A percentile compares a stretch with the other conserved stretches of the same genome.
phyloP scores from a whole-genome alignment of 2,888 invertebrate genomes.

The Dyspetes luteomarginatus region DNA sequence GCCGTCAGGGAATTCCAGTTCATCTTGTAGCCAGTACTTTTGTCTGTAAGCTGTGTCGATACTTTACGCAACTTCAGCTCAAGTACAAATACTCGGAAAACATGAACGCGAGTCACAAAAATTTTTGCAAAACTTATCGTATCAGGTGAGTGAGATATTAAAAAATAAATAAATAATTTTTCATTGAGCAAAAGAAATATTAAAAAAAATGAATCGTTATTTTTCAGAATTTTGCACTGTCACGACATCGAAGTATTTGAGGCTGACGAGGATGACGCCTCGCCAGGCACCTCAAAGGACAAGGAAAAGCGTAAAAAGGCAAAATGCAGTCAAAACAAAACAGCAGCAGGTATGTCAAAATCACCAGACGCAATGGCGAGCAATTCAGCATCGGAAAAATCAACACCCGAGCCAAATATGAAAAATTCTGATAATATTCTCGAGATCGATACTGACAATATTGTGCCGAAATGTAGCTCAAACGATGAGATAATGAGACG shows the following conservation, averaged over 20 bases:
- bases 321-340: slow-evolving; percentile 62
- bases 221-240: slow-evolving; percentile 87
- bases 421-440: slow-evolving; percentile 69
- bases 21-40: slow-evolving; percentile 88
- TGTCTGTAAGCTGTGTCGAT: slow-evolving; percentile 92
- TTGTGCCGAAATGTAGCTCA: slow-evolving; percentile 54
- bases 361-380: slow-evolving; percentile 72
- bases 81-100: slow-evolving; percentile 84
- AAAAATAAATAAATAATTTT: slow-evolving; percentile 2
- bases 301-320: slow-evolving; percentile 66
- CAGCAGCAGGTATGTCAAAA: slow-evolving; percentile 63
- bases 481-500: slow-evolving; percentile 65
- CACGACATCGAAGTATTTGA: slow-evolving; percentile 89
- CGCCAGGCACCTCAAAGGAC: slow-evolving; percentile 72
- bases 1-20: slow-evolving; percentile 88
- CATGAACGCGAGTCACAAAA: slow-evolving; percentile 83
- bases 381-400: slow-evolving; percentile 74
- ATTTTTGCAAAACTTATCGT: slow-evolving; percentile 86
- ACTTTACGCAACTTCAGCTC: slow-evolving; percentile 89
- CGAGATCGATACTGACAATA: slow-evolving; percentile 71
- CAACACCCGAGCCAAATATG: slow-evolving; percentile 72
- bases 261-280: slow-evolving; percentile 84
- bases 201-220: slow-evolving; percentile 15
- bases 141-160: slow-evolving; percentile 84
- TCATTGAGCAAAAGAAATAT: not conserved